Conservation (phyloP, 2,797 vertebrate genomes). For the Lepus oiostolus region DNA sequence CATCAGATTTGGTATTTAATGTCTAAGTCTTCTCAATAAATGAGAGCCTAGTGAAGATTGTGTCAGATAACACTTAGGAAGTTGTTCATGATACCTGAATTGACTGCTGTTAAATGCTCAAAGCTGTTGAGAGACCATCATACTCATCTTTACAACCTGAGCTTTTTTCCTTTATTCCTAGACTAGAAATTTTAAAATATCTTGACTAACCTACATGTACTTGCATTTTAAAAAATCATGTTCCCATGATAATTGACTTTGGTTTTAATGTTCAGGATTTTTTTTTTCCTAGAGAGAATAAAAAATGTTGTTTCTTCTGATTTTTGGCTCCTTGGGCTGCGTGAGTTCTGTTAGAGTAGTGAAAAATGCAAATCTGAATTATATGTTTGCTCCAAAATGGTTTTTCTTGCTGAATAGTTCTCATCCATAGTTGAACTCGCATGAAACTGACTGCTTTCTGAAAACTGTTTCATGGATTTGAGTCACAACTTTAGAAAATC, state of each 20-base stretch:
- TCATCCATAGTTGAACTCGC: neutral
- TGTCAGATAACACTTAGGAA: neutral
- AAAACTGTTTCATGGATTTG: constrained; percentile 66
- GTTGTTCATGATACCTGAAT: neutral
- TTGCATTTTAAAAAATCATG: constrained; percentile 9
- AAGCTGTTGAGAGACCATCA: neutral
- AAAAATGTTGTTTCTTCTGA: constrained; percentile 41
- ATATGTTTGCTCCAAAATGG: constrained; percentile 19
- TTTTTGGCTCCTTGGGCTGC: neutral
- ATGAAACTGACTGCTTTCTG: constrained; percentile 29
- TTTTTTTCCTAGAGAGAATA: neutral
- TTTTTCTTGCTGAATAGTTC: constrained; percentile 49
- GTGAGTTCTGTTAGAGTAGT: constrained; percentile 9
- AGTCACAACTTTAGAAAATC: constrained; percentile 62
- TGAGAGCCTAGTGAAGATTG: neutral
- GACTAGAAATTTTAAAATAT: neutral
- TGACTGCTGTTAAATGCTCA: neutral
- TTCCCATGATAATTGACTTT: neutral
- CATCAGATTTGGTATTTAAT: too few relatives aligned
- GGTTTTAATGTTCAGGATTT: constrained; percentile 26
- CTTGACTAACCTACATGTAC: neutral
- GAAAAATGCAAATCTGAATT: constrained; percentile 38
- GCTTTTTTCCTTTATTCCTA: neutral
- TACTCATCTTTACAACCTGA: neutral
- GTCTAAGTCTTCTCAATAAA: too few relatives aligned